Evolutionary conservation across 1,140 invertebrate genomes (phyloP).

Genomic region (Formica selysi): DNA sequence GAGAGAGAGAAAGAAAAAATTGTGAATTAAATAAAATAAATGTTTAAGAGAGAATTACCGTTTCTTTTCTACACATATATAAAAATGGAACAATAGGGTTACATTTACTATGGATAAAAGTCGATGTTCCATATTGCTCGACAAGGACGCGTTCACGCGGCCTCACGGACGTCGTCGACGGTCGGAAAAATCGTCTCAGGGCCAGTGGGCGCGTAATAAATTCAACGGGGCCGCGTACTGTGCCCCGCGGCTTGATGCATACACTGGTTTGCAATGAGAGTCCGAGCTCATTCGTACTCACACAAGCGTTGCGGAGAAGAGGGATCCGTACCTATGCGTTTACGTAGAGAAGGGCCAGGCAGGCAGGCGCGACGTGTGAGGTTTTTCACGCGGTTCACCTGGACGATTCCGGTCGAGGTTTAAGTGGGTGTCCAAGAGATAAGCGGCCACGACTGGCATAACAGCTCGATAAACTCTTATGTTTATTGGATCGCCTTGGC

Average conservation of each 20-base stretch:
- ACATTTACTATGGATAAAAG: background rate
- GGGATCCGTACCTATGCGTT: constrained; percentile 51
- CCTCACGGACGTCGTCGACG: constrained; percentile 1
- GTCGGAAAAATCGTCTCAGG: constrained; percentile 58
- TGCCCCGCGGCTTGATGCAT: constrained; percentile 24
- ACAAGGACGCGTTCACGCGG: constrained; percentile 39
- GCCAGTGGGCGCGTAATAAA: constrained; percentile 52
- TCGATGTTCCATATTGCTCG: constrained; percentile 39
- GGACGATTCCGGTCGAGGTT: constrained; percentile 76
- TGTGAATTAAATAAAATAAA: background rate
- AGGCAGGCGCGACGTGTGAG: constrained; percentile 79
- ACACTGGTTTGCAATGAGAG: constrained; percentile 45
- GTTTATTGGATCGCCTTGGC: constrained; percentile 82
- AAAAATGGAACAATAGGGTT: constrained; percentile 3
- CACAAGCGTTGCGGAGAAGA: constrained; percentile 21
- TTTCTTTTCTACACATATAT: background rate
- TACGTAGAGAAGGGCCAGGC: constrained; percentile 37
- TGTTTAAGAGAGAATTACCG: background rate
- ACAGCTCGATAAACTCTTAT: constrained; percentile 84
- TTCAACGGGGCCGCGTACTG: constrained; percentile 55
- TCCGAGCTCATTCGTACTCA: constrained; percentile 36
- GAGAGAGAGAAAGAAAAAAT: too few species aligned
- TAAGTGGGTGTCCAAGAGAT: constrained; percentile 84
- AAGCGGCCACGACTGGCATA: constrained; percentile 81
- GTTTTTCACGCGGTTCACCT: constrained; percentile 81